Evolutionary conservation across 2,888 invertebrate genomes (phyloP), one percentile per base, ranked within the genome.

Genomic region (Andrena bucephala): DNA sequence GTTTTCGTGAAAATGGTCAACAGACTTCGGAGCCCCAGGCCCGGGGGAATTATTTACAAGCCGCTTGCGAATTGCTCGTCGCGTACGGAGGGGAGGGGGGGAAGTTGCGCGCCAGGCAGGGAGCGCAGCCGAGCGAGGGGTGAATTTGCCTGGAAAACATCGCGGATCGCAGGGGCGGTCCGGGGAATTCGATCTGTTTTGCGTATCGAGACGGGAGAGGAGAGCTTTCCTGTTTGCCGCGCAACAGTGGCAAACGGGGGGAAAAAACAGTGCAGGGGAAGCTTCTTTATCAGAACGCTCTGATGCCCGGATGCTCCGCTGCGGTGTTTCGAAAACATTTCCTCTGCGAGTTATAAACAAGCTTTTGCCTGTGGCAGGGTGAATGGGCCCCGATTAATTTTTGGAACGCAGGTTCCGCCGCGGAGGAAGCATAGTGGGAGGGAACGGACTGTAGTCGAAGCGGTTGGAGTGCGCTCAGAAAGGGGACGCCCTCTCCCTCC

Each of bases 101-200:
- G 6, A 67, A 52, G 52, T 50, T 16, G 31, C 20, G 13, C 16
- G 54, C 13, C 4, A 6, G 3, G 6, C 27, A n/a, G 13, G 16
- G 36, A n/a, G 42, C 42, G 29, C 60, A n/a, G 62, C 63, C 16
- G 27, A 54, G 27, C 52, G 42, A 16, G 48, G 27, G 48, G 36
- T 42, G 71, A 77, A 78, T 57, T 71, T 33, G 10, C 48, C 50
- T n/a, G 72, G 67, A 63, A 72, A 68, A 77, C 48, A 29, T 27
- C 62, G 52, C 24, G 42, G 16, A 31, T 54, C 62, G 29, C 36
- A 24, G 52, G 54, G 48, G 10, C 3, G 16, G 60, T 2, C 7
- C 3, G 48, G 16, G 42, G 42, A 67, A 62, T 36, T 68, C 71
- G 77, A 77, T 63, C 36, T 33, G 50, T 63, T 72, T 68, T 29